phyloP scores from a whole-genome alignment of 2,888 invertebrate species.

The Spilosoma lubricipeda region DNA sequence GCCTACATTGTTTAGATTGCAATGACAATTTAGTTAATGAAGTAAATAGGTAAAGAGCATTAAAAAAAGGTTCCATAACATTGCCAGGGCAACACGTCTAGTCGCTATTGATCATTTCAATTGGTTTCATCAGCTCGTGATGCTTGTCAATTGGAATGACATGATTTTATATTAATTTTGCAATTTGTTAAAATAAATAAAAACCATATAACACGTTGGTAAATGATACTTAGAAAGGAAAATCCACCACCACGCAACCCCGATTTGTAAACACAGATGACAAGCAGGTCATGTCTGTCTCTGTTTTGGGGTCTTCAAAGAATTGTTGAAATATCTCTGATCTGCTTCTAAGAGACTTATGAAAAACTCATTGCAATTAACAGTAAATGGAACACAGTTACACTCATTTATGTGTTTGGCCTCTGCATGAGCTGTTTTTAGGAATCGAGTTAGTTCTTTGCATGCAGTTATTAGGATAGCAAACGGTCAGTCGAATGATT shows the following conservation, averaged over 20 bases:
- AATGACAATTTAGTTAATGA: background rate
- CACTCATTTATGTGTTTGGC: background rate
- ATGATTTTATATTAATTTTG: constrained; percentile 8
- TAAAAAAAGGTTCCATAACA: constrained; percentile 1
- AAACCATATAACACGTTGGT: background rate
- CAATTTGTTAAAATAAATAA: constrained; percentile 1
- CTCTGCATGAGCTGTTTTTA: no score
- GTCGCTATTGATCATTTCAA: constrained; percentile 11
- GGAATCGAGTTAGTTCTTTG: background rate
- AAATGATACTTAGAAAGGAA: background rate
- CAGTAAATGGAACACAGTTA: background rate
- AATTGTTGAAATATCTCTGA: background rate
- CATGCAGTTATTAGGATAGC: no score
- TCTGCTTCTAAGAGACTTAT: background rate
- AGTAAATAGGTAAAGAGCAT: background rate
- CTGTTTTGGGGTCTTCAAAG: no score
- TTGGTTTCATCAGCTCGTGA: constrained; percentile 15
- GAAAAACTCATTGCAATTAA: background rate
- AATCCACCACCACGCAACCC: background rate
- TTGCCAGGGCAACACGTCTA: constrained; percentile 18
- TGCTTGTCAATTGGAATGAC: constrained; percentile 12
- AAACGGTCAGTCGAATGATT: no score
- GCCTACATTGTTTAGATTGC: background rate
- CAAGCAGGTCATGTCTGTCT: background rate
- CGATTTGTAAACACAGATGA: background rate